Conservation (phyloP, 2,888 invertebrate genomes). For the Aromia moschata region DNA sequence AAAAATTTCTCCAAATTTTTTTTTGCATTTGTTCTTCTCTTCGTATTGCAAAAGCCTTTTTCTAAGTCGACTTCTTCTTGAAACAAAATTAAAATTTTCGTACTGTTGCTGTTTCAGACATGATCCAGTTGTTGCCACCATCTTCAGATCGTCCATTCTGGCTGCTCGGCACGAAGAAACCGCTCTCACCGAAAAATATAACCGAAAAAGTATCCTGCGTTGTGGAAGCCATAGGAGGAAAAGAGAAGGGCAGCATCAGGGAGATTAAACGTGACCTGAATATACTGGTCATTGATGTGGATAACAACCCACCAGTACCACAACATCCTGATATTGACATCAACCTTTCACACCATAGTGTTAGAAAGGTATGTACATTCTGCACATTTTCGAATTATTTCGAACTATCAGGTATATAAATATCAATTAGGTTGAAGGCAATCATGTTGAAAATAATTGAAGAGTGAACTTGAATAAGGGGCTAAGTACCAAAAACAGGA, state of each 20-base stretch:
- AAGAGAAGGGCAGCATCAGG: conserved; percentile 53
- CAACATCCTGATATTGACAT: conserved; percentile 58
- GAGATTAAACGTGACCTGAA: conserved; percentile 52
- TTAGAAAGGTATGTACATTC: conserved; percentile 53
- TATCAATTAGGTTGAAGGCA: too few species aligned
- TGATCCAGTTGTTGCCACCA: conserved; percentile 45
- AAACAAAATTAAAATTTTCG: too few species aligned
- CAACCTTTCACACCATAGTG: conserved; percentile 49
- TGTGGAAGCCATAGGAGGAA: conserved; percentile 55
- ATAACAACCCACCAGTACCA: conserved; percentile 63
- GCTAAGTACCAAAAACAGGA: too few species aligned
- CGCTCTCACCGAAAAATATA: conserved; percentile 37
- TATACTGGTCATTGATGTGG: conserved; percentile 66
- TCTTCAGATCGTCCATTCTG: conserved; percentile 45
- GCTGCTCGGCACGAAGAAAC: conserved; percentile 58
- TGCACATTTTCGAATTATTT: too few species aligned
- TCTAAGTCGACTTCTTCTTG: too few species aligned
- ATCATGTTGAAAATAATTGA: too few species aligned
- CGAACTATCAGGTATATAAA: too few species aligned
- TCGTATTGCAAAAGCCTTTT: too few species aligned
- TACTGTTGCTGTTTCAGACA: conserved; percentile 34
- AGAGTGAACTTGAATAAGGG: too few species aligned
- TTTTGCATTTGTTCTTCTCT: too few species aligned
- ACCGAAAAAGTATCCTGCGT: conserved; percentile 59
- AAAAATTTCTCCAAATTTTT: too few species aligned